phyloP scores from a whole-genome alignment of 2,797 vertebrate species.

The Thripadectes ignobilis region DNA sequence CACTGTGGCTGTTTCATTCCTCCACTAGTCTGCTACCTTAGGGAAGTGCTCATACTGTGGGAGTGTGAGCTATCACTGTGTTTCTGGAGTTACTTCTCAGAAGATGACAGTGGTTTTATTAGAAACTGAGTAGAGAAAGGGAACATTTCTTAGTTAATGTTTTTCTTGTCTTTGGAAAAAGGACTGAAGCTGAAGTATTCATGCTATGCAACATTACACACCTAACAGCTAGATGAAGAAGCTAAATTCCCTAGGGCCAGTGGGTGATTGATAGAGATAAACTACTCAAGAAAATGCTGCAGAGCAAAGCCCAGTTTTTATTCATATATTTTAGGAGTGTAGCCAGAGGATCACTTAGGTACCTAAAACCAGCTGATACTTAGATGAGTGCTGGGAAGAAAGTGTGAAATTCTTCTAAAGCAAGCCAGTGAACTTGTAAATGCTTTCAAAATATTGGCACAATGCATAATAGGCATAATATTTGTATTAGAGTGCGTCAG shows the following conservation, averaged over 20 bases:
- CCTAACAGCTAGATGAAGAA: not conserved
- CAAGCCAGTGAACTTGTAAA: not conserved
- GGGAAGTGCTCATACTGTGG: not conserved
- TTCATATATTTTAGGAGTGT: not conserved
- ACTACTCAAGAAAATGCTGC: not conserved
- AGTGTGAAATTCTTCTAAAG: not conserved
- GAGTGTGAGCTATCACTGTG: fast-evolving
- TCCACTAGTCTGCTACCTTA: not conserved
- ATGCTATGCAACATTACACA: not conserved
- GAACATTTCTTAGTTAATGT: not conserved
- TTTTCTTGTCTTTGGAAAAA: not conserved
- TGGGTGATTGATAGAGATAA: not conserved
- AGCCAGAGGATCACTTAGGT: not conserved
- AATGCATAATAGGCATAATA: not conserved
- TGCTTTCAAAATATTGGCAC: not conserved
- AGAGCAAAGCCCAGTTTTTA: not conserved
- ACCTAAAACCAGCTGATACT: not conserved
- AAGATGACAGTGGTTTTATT: not conserved
- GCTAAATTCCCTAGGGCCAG: not conserved
- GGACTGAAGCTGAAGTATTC: not conserved
- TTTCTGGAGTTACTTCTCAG: not conserved
- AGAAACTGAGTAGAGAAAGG: not conserved
- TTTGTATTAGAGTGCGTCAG: not conserved
- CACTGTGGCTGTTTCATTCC: not conserved
- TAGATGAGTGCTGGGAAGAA: not conserved